Conservation (phyloP, 2,797 vertebrate genomes). For the Zenarchopterus dispar region DNA sequence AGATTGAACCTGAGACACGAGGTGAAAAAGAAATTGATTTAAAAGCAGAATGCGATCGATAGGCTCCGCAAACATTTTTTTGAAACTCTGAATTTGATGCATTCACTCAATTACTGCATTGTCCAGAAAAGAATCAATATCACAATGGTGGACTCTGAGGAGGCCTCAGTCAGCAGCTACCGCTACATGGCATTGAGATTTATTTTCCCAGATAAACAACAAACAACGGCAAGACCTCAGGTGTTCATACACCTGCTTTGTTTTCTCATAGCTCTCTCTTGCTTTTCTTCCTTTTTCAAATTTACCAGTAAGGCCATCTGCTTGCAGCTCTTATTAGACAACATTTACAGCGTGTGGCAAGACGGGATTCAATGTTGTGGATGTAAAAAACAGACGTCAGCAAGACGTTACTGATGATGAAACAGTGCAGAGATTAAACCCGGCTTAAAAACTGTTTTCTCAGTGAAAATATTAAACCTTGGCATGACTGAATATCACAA, state of each 20-base stretch:
- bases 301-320: conserved; percentile 17
- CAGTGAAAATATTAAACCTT: too few relatives aligned
- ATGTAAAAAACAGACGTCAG: conserved; percentile 14
- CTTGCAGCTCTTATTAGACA: conserved; percentile 19
- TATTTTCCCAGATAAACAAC: conserved; percentile 70
- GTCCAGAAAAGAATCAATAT: conserved; percentile 81
- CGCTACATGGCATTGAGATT: conserved; percentile 67
- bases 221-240: conserved; percentile 64
- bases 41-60: too few relatives aligned
- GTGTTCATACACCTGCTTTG: conserved; percentile 66
- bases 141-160: conserved; percentile 75
- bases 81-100: conserved; percentile 67
- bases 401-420: conserved; percentile 9
- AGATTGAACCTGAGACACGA: too few relatives aligned
- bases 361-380: conserved; percentile 7
- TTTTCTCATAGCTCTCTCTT: conserved; percentile 34
- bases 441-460: neutral
- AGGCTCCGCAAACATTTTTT: conserved; percentile 54
- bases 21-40: too few relatives aligned
- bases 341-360: conserved; percentile 10
- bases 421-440: conserved; percentile 33
- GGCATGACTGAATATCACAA: too few relatives aligned
- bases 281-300: conserved; percentile 18
- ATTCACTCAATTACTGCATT: conserved; percentile 71
- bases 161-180: conserved; percentile 73